These are phyloP conservation scores for Drosophila eohydei DNA, from an alignment of 2,888 invertebrate species.

Conservation along the genomic window DNA sequence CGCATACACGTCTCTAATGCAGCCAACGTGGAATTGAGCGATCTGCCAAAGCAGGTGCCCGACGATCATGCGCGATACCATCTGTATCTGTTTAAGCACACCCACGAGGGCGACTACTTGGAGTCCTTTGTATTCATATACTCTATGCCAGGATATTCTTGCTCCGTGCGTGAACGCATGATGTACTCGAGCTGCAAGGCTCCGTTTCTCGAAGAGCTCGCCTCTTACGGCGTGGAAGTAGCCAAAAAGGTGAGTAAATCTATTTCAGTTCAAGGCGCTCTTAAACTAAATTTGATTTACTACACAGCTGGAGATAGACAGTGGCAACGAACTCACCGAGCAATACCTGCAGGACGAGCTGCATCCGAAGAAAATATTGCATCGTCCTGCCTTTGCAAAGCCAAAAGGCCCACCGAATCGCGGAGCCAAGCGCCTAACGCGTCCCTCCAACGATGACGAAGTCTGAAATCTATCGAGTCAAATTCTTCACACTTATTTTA, in stretches of 20 bases:
- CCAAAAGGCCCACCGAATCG: constrained; percentile 98
- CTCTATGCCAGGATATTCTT: constrained; percentile 98
- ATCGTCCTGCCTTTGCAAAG: constrained; percentile 96
- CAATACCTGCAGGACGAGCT: constrained; percentile 96
- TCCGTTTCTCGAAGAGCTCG: constrained; percentile 93
- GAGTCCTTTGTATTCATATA: constrained; percentile 97
- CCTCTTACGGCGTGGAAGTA: constrained; percentile 91
- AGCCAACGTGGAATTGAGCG: constrained; percentile 87
- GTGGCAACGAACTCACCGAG: constrained; percentile 94
- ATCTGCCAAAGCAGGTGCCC: constrained; percentile 92
- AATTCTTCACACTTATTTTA: constrained; percentile 3
- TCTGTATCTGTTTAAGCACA: constrained; percentile 93
- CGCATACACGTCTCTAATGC: constrained; percentile 93
- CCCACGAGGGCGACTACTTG: constrained; percentile 95
- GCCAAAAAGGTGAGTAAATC: constrained; percentile 90
- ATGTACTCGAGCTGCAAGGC: constrained; percentile 99
- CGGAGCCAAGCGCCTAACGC: constrained; percentile 95
- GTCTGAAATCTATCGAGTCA: constrained; percentile 78
- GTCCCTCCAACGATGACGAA: constrained; percentile 82
- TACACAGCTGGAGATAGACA: constrained; percentile 95
- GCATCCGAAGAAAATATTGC: constrained; percentile 95
- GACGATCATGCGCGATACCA: constrained; percentile 93
- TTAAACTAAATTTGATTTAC: constrained; percentile 44
- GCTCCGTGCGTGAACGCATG: constrained; percentile 99
- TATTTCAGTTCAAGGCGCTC: rapidly evolving